Evolutionary conservation across 2,113 vertebrate genomes (phyloP), one percentile per base, ranked within the genome.

Genomic region (Bostrychus sinensis): DNA sequence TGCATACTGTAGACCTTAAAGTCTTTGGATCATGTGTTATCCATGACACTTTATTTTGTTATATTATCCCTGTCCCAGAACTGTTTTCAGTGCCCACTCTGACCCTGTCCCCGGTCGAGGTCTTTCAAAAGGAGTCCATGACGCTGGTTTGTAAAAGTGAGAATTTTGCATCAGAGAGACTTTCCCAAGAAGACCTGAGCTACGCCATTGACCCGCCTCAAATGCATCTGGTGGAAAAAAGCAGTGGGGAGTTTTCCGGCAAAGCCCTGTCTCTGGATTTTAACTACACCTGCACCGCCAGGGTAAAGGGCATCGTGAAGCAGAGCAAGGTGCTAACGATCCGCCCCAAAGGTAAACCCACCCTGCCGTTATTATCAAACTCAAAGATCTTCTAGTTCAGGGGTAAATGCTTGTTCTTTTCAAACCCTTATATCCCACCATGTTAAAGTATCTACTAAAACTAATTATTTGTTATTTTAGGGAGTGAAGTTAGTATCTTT

Each of bases 1-100:
- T n/a, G n/a, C n/a, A n/a, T n/a, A n/a, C n/a, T n/a, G n/a, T n/a
- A n/a, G n/a, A n/a, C n/a, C n/a, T n/a, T n/a, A n/a, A n/a, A n/a
- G n/a, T n/a, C n/a, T 30, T 30, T 30, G 2, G 37, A 4, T 11
- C 37, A 38, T 12, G 3, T 14, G 13, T 12, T 14, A 14, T 22
- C 11, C 8, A 28, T 2, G 2, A 43, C 57, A 14, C 56, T 4
- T 48, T 67, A 3, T 1, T 8, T 1, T 70, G 13, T 45, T 56
- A 1, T 75, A 20, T 37, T 55, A 7, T 11, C 9, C n/a, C n/a
- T n/a, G n/a, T n/a, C n/a, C n/a, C 84, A 93, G 92, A 92, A 60
- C 83, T 93, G 30, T 93, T 92, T 62, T 92, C 91, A 1, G 50
- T n/a, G 5, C 92, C 92, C 8, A 78, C 70, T 0, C 75, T 93